These are phyloP conservation scores for Ceyx cyanopectus DNA, from an alignment of 2,113 vertebrate genomes.

Conservation along the genomic window DNA sequence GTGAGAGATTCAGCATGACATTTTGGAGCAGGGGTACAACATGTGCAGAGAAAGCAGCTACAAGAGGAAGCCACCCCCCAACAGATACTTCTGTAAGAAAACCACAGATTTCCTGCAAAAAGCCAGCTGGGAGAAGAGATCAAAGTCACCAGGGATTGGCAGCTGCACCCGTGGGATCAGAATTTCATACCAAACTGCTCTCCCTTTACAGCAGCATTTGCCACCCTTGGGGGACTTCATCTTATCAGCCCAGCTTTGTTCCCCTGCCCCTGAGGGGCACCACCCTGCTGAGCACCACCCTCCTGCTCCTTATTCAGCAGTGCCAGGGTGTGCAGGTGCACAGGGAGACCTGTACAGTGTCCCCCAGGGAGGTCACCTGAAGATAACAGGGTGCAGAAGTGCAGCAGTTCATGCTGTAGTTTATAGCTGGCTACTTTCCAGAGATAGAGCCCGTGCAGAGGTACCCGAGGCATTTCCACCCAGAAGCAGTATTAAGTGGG, in stretches of 20 bases:
- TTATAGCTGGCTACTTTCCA: neutral
- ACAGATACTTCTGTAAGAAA: neutral
- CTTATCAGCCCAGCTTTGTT: neutral
- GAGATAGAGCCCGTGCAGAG: rapidly evolving
- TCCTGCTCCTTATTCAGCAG: neutral
- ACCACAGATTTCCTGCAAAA: slow-evolving; percentile 2
- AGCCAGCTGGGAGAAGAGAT: neutral
- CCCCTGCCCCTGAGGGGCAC: neutral
- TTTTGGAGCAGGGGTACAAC: neutral
- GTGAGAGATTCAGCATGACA: neutral
- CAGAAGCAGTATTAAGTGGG: neutral
- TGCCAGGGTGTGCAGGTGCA: neutral
- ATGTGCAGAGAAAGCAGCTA: neutral
- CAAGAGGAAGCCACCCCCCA: neutral
- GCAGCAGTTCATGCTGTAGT: neutral
- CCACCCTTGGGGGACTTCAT: neutral
- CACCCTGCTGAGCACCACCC: neutral
- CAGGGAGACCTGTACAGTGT: rapidly evolving
- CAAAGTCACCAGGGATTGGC: neutral
- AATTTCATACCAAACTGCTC: rapidly evolving
- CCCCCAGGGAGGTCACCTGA: neutral
- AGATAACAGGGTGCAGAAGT: rapidly evolving
- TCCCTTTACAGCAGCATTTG: neutral
- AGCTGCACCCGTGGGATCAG: neutral
- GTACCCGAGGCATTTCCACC: rapidly evolving